A percentile compares a stretch with the other conserved stretches of the same genome.
phyloP scores from a whole-genome alignment of 2,888 invertebrate genomes.

The Thelaira solivaga region DNA sequence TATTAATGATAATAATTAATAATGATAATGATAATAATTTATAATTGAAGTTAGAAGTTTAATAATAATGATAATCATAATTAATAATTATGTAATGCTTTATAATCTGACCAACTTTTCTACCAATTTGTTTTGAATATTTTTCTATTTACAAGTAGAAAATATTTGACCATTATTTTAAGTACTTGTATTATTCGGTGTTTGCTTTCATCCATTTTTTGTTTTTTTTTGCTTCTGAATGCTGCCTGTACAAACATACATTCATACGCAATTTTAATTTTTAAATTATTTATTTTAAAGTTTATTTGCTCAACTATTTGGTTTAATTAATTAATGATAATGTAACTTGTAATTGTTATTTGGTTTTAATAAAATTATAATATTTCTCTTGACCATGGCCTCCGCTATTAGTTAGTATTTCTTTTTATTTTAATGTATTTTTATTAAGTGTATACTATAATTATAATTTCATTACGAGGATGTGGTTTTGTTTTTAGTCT shows the following conservation, averaged over 20 bases:
- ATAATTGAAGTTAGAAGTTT: slow-evolving; percentile 59
- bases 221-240: slow-evolving; percentile 60
- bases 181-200: slow-evolving; percentile 65
- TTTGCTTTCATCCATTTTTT: slow-evolving; percentile 66
- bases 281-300: slow-evolving; percentile 37
- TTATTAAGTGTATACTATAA: too few species aligned
- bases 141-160: slow-evolving; percentile 60
- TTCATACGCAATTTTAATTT: slow-evolving; percentile 54
- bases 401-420: slow-evolving; percentile 7
- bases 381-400: slow-evolving; percentile 12
- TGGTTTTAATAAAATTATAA: slow-evolving; percentile 10
- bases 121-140: slow-evolving; percentile 31
- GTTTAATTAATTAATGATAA: slow-evolving; percentile 27
- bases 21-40: slow-evolving; percentile 58
- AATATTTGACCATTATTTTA: slow-evolving; percentile 59
- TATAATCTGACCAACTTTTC: slow-evolving; percentile 49
- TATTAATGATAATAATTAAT: slow-evolving; percentile 59
- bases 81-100: slow-evolving; percentile 34
- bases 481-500: slow-evolving; percentile 46
- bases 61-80: slow-evolving; percentile 34
- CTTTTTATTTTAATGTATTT: slow-evolving; percentile 15
- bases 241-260: slow-evolving; percentile 63
- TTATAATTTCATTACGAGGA: slow-evolving; percentile 33
- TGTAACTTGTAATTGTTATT: slow-evolving; percentile 48
- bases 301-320: slow-evolving; percentile 53